A percentile compares a stretch with the other conserved stretches of the same genome.
These are phyloP conservation scores for Cervus canadensis DNA, from an alignment of 2,113 vertebrate species.

Conservation along the genomic window DNA sequence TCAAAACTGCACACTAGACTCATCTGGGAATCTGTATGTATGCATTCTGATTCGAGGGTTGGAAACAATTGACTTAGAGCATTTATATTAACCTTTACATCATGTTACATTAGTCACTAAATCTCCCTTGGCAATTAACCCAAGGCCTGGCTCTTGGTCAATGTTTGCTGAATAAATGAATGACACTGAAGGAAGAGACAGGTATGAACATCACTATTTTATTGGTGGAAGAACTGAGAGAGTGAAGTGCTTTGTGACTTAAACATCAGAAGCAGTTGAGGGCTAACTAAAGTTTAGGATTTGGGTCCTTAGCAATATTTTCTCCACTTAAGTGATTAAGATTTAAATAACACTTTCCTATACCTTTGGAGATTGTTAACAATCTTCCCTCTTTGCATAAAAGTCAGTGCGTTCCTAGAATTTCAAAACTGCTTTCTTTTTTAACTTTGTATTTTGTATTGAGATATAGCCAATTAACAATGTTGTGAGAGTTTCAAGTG, in stretches of 20 bases:
- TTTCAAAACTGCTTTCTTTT: neutral
- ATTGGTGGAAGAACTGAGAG: neutral
- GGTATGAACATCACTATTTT: neutral
- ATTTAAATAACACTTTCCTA: neutral
- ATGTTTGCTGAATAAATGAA: neutral
- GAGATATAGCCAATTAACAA: neutral
- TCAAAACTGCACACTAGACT: neutral
- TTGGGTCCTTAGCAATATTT: neutral
- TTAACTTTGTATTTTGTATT: neutral
- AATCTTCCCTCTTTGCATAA: neutral
- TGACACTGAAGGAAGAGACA: neutral
- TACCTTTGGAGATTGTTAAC: neutral
- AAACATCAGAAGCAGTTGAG: neutral
- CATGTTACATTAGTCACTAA: neutral
- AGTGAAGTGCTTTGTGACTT: neutral
- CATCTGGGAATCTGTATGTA: neutral
- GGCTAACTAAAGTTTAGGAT: neutral
- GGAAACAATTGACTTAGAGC: neutral
- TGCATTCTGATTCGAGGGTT: neutral
- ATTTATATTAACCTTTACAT: neutral
- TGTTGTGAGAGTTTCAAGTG: neutral
- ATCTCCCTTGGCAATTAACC: neutral
- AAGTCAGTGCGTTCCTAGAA: neutral
- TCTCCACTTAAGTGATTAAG: neutral
- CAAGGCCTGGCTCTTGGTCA: neutral